These are phyloP conservation scores for Lasioglossum malachurum DNA, from an alignment of 2,888 invertebrate species.

Conservation along the genomic window DNA sequence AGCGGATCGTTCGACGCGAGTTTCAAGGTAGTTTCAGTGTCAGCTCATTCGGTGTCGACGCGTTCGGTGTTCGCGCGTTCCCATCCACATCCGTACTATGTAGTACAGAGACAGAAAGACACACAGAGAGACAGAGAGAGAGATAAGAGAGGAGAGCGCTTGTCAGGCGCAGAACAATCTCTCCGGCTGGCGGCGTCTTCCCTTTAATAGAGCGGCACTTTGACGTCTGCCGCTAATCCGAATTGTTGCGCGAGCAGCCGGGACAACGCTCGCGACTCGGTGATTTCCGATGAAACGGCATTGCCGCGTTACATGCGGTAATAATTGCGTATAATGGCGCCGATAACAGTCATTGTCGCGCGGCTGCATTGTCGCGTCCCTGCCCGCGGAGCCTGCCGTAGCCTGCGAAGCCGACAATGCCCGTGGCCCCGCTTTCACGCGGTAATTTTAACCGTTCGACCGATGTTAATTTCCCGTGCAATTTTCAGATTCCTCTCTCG, in stretches of 20 bases:
- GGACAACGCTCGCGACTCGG: constrained; percentile 23
- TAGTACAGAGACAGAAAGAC: neutral
- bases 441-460: constrained; percentile 20
- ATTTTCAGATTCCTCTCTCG: constrained; percentile 12
- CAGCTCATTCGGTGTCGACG: constrained; percentile 1
- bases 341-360: constrained; percentile 32
- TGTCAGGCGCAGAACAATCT: constrained; percentile 24
- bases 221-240: constrained; percentile 32
- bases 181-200: constrained; percentile 20
- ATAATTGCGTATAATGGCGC: constrained; percentile 39
- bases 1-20: neutral
- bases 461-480: constrained; percentile 12
- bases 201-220: constrained; percentile 28
- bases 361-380: constrained; percentile 17
- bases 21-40: constrained; percentile 19
- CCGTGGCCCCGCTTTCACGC: constrained; percentile 1
- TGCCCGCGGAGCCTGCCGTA: neutral
- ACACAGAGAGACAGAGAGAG: neutral
- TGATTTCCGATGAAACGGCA: constrained; percentile 30
- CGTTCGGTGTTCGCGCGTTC: neutral
- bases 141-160: neutral
- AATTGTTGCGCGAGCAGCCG: constrained; percentile 22
- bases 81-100: neutral
- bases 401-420: neutral
- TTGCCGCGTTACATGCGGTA: constrained; percentile 24